Conservation (phyloP, 2,113 vertebrate genomes). For the Sapayoa aenigma region DNA sequence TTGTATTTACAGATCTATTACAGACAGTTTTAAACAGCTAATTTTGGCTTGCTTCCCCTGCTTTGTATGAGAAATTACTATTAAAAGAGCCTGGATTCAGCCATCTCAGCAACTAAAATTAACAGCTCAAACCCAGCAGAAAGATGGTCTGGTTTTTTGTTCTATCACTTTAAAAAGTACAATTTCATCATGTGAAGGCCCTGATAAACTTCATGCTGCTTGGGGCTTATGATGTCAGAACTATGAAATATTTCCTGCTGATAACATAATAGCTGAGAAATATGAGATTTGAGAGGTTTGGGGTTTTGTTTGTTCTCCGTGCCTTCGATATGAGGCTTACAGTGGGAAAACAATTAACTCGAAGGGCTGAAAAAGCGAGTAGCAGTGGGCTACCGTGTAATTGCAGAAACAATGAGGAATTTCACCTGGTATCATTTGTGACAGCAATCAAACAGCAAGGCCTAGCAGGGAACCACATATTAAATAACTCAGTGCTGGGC, state of each 20-base stretch:
- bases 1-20: background rate
- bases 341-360: conserved; percentile 33
- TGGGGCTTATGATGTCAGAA: conserved; percentile 46
- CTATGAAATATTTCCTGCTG: conserved; percentile 50
- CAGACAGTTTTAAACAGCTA: background rate
- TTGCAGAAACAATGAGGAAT: conserved; percentile 7
- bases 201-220: conserved; percentile 42
- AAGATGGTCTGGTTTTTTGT: background rate
- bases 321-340: background rate
- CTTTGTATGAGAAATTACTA: background rate
- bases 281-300: background rate
- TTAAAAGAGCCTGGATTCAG: background rate
- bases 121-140: background rate
- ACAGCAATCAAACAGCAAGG: conserved; percentile 28
- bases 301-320: background rate
- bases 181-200: conserved; percentile 25
- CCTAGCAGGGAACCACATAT: conserved; percentile 30
- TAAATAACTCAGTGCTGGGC: background rate
- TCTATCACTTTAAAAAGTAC: conserved; percentile 28
- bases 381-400: background rate
- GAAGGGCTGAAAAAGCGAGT: background rate
- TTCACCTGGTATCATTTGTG: conserved; percentile 9
- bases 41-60: background rate
- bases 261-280: conserved; percentile 60
- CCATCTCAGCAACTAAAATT: background rate